phyloP scores from a whole-genome alignment of 2,113 vertebrate species.

The Cairina moschata region DNA sequence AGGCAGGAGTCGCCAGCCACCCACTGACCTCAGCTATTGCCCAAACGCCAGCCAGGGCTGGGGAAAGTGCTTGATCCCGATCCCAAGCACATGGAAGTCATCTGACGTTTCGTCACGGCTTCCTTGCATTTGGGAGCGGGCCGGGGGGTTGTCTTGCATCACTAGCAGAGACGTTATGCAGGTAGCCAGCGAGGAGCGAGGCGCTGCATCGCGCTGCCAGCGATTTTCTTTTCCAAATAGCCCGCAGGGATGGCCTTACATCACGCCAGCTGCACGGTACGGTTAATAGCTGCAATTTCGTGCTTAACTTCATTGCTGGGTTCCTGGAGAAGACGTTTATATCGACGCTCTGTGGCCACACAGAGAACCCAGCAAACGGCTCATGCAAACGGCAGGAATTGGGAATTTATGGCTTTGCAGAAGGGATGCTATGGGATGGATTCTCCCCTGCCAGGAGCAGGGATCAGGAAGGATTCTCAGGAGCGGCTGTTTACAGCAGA shows the following conservation, averaged over 20 bases:
- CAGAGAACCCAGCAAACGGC: neutral
- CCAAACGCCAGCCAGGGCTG: neutral
- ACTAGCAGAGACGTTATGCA: neutral
- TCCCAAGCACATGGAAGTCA: constrained; percentile 55
- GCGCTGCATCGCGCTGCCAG: neutral
- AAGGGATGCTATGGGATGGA: neutral
- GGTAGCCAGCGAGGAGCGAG: neutral
- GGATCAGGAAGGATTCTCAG: neutral
- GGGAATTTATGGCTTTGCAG: neutral
- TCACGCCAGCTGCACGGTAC: neutral
- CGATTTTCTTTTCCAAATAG: neutral
- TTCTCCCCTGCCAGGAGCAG: neutral
- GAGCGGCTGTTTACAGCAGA: neutral
- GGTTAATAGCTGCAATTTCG: constrained; percentile 3
- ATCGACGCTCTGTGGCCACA: neutral
- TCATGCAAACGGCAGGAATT: neutral
- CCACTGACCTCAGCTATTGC: constrained; percentile 27
- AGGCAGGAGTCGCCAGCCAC: neutral
- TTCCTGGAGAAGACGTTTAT: neutral
- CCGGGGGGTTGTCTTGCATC: constrained; percentile 29
- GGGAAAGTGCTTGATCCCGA: neutral
- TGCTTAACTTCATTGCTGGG: neutral
- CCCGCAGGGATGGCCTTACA: constrained; percentile 22
- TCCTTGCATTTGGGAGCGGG: constrained; percentile 18
- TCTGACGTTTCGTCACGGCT: constrained; percentile 38